Percentiles rank a stretch among this genome's conserved stretches.
Evolutionary conservation across 1,140 invertebrate genomes (phyloP).

Genomic region (Arctopsyche grandis): DNA sequence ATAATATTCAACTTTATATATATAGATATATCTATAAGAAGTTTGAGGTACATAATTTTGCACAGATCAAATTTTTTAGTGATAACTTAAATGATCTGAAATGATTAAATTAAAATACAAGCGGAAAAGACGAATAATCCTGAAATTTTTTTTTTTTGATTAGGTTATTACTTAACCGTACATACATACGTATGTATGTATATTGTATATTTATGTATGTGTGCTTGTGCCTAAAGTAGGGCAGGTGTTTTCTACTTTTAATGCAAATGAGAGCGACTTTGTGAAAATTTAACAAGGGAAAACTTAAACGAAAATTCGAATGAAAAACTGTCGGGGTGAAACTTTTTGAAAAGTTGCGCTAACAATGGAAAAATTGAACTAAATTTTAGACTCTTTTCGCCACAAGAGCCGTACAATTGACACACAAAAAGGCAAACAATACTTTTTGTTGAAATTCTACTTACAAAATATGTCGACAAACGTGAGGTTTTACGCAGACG

Average conservation of each 20-base stretch:
- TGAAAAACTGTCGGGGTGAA: background rate
- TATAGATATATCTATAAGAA: too few species aligned
- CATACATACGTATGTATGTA: background rate
- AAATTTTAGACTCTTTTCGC: background rate
- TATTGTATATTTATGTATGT: background rate
- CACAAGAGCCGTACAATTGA: background rate
- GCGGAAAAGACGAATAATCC: too few species aligned
- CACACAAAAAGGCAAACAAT: background rate
- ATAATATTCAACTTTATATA: too few species aligned
- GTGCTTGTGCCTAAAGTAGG: background rate
- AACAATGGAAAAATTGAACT: constrained; percentile 14
- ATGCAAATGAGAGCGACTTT: constrained; percentile 20
- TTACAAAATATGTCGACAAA: too few species aligned
- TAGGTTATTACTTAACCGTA: too few species aligned
- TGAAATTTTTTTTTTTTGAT: too few species aligned
- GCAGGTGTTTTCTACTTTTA: constrained; percentile 12
- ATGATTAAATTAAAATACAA: too few species aligned
- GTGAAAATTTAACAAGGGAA: background rate
- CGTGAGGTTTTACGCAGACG: too few species aligned
- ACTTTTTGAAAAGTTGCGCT: constrained; percentile 8
- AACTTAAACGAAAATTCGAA: constrained; percentile 9
- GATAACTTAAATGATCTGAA: too few species aligned
- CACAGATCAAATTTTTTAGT: too few species aligned
- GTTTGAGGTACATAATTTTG: too few species aligned
- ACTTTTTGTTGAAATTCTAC: too few species aligned